phyloP scores from a whole-genome alignment of 2,113 vertebrate genomes.

The Hemichromis elongatus region DNA sequence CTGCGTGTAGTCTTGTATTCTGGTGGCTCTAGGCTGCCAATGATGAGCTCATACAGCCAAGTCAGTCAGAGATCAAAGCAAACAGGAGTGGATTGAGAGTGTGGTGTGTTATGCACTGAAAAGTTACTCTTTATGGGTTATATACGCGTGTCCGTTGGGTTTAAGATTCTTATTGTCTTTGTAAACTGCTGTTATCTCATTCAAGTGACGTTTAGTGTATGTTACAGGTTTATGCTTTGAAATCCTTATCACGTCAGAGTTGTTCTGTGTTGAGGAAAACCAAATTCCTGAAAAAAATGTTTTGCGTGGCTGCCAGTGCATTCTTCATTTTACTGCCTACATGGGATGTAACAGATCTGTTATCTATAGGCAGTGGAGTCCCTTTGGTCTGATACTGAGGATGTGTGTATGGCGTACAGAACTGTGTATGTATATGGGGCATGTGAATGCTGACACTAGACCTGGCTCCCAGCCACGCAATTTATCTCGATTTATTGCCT shows the following conservation, averaged over 20 bases:
- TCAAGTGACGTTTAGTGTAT: background rate
- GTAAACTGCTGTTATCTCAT: background rate
- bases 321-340: background rate
- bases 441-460: constrained; percentile 23
- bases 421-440: background rate
- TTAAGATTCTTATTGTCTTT: background rate
- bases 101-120: constrained; percentile 9
- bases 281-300: background rate
- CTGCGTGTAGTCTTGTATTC: background rate
- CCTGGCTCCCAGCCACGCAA: constrained; percentile 27
- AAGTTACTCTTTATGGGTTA: background rate
- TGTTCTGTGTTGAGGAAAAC: background rate
- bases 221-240: background rate
- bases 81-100: background rate
- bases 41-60: background rate
- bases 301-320: background rate
- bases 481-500: constrained; percentile 52
- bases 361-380: constrained; percentile 29
- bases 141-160: background rate
- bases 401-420: constrained; percentile 8
- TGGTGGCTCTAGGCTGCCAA: background rate
- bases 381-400: constrained; percentile 43
- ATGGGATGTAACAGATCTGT: constrained; percentile 24
- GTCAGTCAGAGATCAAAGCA: background rate
- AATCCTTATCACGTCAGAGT: background rate